Percentiles rank a stretch among this genome's conserved stretches.
These are phyloP conservation scores for Cephus pygmeus DNA, from an alignment of 2,888 invertebrate species.

Conservation along the genomic window DNA sequence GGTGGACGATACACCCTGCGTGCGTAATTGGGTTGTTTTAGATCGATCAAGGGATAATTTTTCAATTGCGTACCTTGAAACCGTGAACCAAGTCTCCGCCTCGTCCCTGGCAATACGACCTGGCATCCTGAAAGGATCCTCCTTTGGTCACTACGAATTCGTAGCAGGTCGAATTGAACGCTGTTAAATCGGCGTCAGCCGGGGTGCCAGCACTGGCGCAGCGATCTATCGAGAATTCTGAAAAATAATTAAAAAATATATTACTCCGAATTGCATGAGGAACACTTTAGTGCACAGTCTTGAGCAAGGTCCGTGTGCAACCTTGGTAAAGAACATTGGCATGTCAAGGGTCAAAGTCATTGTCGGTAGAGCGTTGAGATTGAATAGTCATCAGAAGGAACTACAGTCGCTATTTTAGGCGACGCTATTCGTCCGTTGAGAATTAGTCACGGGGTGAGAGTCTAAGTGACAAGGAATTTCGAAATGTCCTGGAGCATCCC, in stretches of 20 bases:
- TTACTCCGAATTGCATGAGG: not conserved
- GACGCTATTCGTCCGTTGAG: not conserved
- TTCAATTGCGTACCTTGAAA: slow-evolving; percentile 67
- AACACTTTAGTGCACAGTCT: not conserved
- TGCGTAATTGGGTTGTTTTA: slow-evolving; percentile 17
- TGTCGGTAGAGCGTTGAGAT: not conserved
- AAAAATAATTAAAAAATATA: slow-evolving; percentile 36
- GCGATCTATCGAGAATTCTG: slow-evolving; percentile 87
- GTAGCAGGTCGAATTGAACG: slow-evolving; percentile 88
- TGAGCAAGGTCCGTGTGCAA: not conserved
- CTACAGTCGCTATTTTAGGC: not conserved
- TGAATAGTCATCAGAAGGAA: not conserved
- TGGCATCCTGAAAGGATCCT: slow-evolving; percentile 84
- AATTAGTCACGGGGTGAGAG: not conserved
- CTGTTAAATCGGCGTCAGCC: slow-evolving; percentile 83
- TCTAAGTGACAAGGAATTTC: not conserved
- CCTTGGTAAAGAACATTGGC: not conserved
- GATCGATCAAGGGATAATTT: not conserved
- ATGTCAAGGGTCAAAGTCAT: not conserved
- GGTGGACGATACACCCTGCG: slow-evolving; percentile 72
- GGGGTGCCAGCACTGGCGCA: slow-evolving; percentile 80
- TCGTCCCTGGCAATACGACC: slow-evolving; percentile 78
- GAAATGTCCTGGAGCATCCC: not conserved
- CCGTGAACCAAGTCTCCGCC: slow-evolving; percentile 81
- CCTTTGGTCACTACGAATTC: slow-evolving; percentile 87